Conservation (phyloP, 2,113 vertebrate genomes). For the Agapornis roseicollis region DNA sequence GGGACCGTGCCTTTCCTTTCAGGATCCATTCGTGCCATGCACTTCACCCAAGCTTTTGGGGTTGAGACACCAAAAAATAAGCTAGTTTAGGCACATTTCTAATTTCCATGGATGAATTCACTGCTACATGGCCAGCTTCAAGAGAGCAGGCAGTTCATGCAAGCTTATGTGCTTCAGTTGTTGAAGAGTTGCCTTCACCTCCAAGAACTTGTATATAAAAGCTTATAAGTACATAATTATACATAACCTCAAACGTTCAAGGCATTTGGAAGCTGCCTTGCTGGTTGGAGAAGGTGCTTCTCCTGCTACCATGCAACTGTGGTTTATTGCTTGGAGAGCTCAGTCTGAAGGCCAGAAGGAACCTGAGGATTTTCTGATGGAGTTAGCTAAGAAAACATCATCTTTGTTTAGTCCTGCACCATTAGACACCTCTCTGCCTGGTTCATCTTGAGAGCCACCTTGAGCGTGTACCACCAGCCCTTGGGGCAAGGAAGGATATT, state of each 20-base stretch:
- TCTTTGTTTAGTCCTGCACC: background rate
- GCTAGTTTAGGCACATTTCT: background rate
- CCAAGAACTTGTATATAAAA: background rate
- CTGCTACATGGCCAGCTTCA: accelerated
- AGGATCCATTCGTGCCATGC: background rate
- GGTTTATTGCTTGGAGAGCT: background rate
- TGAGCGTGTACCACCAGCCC: background rate
- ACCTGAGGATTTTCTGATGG: background rate
- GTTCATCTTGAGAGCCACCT: background rate
- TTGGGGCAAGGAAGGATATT: background rate
- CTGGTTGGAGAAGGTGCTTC: conserved; percentile 8
- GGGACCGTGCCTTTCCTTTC: background rate
- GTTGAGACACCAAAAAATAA: background rate
- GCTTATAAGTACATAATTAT: conserved; percentile 12
- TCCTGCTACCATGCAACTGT: background rate
- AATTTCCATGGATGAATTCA: background rate
- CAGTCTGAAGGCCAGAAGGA: background rate
- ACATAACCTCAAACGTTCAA: conserved; percentile 5
- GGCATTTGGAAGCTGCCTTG: conserved; percentile 15
- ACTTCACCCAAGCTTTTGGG: background rate
- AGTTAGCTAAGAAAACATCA: background rate
- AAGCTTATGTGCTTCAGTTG: background rate
- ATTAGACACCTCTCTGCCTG: background rate
- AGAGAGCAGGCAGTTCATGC: background rate
- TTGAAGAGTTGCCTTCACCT: background rate